Conservation (phyloP, 2,113 vertebrate species). For the Entomyzon cyanotis region DNA sequence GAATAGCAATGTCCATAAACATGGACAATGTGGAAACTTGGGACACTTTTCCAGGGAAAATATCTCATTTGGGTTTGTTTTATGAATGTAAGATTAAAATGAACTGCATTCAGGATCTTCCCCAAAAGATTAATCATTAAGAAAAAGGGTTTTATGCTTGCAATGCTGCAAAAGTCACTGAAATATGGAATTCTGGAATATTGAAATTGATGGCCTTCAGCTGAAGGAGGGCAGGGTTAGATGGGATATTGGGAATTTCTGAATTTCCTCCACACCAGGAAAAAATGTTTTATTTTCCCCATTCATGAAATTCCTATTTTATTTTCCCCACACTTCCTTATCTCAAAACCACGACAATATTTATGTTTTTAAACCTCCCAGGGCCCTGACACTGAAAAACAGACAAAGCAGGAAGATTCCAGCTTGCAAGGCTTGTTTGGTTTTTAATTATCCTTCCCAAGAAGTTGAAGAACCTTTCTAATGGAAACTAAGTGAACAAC, state of each 20-base stretch:
- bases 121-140: background rate
- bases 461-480: background rate
- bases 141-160: background rate
- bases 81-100: background rate
- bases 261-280: background rate
- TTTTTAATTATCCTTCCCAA: slow-evolving; percentile 32
- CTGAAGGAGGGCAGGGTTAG: background rate
- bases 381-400: background rate
- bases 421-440: background rate
- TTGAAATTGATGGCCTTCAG: background rate
- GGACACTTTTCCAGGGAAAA: background rate
- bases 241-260: background rate
- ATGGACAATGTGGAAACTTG: background rate
- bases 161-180: background rate
- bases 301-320: accelerated
- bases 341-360: background rate
- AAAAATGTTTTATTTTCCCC: background rate
- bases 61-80: background rate
- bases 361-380: slow-evolving; percentile 1
- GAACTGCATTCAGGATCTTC: background rate
- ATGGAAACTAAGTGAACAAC: background rate
- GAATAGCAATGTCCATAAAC: background rate
- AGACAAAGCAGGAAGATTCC: background rate
- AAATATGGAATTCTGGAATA: background rate
- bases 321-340: background rate